Percentiles rank a stretch among this genome's conserved stretches.
phyloP scores from a whole-genome alignment of 1,140 invertebrate species.

The Colletes gigas region DNA sequence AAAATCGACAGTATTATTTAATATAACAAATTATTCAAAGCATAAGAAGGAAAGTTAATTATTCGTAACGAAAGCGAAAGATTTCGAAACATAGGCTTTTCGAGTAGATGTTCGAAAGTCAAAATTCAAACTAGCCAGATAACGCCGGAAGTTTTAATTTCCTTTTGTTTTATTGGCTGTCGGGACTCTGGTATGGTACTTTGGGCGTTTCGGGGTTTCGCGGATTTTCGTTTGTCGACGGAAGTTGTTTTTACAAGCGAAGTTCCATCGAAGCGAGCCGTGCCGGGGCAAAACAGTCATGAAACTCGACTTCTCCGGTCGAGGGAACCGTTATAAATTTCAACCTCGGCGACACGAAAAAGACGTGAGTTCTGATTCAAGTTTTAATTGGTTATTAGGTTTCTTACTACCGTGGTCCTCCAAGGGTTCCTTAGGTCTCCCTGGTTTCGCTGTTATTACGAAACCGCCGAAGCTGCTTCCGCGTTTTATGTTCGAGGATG shows the following conservation, averaged over 20 bases:
- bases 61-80: no score
- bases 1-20: no score
- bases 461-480: not conserved
- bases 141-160: not conserved
- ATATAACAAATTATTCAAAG: no score
- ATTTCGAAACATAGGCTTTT: no score
- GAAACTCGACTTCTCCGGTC: not conserved
- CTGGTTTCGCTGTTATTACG: not conserved
- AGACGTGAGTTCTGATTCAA: not conserved
- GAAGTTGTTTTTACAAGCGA: no score
- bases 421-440: not conserved
- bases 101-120: no score
- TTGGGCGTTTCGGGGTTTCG: no score
- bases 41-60: no score
- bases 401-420: not conserved
- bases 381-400: not conserved
- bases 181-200: no score
- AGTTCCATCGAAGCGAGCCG: not conserved
- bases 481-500: no score
- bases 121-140: no score
- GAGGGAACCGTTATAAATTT: not conserved
- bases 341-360: not conserved
- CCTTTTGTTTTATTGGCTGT: not conserved
- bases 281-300: not conserved
- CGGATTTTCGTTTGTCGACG: no score